phyloP scores from a whole-genome alignment of 2,888 invertebrate species.

The Meiosimyza platycephala region DNA sequence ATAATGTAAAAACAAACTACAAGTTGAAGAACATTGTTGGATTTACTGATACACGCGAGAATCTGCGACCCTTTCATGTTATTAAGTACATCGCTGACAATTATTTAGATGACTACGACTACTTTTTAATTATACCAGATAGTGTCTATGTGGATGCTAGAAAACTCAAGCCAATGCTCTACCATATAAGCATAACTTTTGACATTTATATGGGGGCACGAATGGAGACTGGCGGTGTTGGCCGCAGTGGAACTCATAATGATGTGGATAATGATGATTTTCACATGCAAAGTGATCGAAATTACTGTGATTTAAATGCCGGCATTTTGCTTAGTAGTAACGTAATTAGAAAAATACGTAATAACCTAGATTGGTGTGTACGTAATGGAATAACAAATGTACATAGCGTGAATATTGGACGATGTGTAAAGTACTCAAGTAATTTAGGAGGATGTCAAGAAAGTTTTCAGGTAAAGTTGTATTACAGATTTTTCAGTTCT shows the following conservation, averaged over 20 bases:
- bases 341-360: slow-evolving; percentile 81
- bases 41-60: slow-evolving; percentile 82
- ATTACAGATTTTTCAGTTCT: too few relatives aligned
- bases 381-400: slow-evolving; percentile 85
- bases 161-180: slow-evolving; percentile 77
- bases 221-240: slow-evolving; percentile 44
- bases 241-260: slow-evolving; percentile 27
- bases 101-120: slow-evolving; percentile 90
- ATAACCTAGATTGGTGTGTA: slow-evolving; percentile 89
- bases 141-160: slow-evolving; percentile 86
- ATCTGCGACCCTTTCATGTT: slow-evolving; percentile 86
- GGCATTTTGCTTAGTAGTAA: slow-evolving; percentile 91
- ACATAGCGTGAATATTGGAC: slow-evolving; percentile 88
- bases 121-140: slow-evolving; percentile 90
- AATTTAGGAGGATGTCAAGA: slow-evolving; percentile 65
- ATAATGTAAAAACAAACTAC: slow-evolving; percentile 70
- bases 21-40: slow-evolving; percentile 81
- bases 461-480: slow-evolving; percentile 67
- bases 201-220: slow-evolving; percentile 84
- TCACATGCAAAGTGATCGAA: slow-evolving; percentile 59
- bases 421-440: slow-evolving; percentile 73
- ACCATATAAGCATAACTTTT: slow-evolving; percentile 83
- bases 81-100: slow-evolving; percentile 91
- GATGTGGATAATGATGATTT: slow-evolving; percentile 49
- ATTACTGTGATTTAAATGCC: slow-evolving; percentile 73